Evolutionary conservation across 2,797 vertebrate species (phyloP).

Genomic region (Urosaurus nigricauda): DNA sequence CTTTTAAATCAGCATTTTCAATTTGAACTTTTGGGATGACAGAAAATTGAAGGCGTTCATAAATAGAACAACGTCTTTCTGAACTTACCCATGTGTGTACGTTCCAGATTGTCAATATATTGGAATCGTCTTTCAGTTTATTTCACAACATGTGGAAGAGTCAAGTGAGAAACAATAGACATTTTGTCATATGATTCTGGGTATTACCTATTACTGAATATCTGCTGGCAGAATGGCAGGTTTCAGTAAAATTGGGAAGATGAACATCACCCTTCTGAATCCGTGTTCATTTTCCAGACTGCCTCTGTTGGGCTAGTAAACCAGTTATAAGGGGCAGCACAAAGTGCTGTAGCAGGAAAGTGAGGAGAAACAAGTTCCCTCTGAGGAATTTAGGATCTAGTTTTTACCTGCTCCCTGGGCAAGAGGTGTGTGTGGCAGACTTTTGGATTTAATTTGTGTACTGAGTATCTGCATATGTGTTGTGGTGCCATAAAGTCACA

Average conservation of each 20-base stretch:
- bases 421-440: background rate
- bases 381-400: too few species aligned
- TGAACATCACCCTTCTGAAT: too few species aligned
- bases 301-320: too few species aligned
- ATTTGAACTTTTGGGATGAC: background rate
- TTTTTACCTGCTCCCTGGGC: background rate
- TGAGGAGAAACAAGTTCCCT: too few species aligned
- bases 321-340: too few species aligned
- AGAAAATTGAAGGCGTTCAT: background rate
- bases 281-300: too few species aligned
- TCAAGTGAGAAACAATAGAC: background rate
- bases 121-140: background rate
- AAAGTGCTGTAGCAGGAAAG: too few species aligned
- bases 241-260: too few species aligned
- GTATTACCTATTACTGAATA: too few species aligned
- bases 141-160: background rate
- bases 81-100: background rate
- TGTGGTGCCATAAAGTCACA: too few species aligned
- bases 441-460: background rate
- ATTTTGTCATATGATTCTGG: too few species aligned
- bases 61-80: background rate
- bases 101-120: background rate
- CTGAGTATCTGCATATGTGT: background rate
- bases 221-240: too few species aligned
- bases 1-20: background rate